Evolutionary conservation across 2,113 vertebrate genomes (phyloP).

Genomic region (Melanotaenia duboulayi): DNA sequence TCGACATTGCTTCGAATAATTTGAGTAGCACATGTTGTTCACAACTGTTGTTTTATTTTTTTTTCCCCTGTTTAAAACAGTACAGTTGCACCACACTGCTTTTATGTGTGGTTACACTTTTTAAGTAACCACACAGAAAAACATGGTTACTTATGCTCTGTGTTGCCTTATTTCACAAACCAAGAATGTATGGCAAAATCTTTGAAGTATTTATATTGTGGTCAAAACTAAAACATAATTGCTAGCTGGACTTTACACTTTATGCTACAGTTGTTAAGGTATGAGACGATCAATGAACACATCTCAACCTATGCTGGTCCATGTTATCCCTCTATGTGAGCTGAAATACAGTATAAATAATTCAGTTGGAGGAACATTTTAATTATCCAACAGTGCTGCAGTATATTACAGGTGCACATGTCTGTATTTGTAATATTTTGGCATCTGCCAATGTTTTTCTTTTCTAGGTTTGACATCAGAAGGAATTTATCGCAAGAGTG

Average conservation of each 20-base stretch:
- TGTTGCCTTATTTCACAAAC: too few relatives aligned
- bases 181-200: too few relatives aligned
- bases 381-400: background rate
- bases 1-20: too few relatives aligned
- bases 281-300: too few relatives aligned
- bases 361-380: background rate
- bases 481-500: conserved; percentile 96
- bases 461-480: conserved; percentile 89
- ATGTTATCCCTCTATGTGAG: too few relatives aligned
- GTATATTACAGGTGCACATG: background rate
- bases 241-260: too few relatives aligned
- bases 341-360: background rate
- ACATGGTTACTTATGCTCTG: too few relatives aligned
- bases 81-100: background rate
- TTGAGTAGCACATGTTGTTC: background rate
- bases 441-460: background rate
- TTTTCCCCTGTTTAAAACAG: background rate
- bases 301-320: too few relatives aligned
- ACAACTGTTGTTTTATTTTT: conserved; percentile 3
- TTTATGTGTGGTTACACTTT: background rate
- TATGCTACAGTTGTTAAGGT: too few relatives aligned
- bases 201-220: too few relatives aligned
- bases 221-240: too few relatives aligned
- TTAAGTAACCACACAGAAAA: too few relatives aligned
- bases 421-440: background rate